These are phyloP conservation scores for Halichondria panicea DNA, from an alignment of 37 sponge, comb jelly and placozoan genomes.

Conservation along the genomic window DNA sequence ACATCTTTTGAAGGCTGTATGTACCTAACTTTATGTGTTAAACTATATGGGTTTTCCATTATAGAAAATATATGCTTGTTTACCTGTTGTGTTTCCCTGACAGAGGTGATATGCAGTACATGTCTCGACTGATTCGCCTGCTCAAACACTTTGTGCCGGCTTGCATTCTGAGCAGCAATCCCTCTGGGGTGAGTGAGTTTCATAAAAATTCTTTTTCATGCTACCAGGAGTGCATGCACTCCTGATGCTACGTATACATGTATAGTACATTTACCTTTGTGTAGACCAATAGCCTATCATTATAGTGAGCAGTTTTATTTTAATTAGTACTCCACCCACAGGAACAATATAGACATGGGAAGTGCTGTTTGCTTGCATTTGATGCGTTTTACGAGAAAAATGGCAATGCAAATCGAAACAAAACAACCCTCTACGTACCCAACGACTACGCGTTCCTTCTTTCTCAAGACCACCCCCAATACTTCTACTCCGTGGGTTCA, in stretches of 20 bases:
- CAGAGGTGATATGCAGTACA: slow-evolving; percentile 69
- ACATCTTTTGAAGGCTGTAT: neutral
- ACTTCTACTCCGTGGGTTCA: slow-evolving; percentile 75
- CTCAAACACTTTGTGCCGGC: slow-evolving; percentile 63
- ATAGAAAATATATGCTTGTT: neutral
- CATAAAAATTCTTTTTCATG: neutral
- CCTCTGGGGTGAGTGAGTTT: neutral
- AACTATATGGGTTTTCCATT: neutral
- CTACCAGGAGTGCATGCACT: neutral
- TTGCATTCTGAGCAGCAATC: slow-evolving; percentile 8
- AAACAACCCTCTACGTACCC: slow-evolving; percentile 80
- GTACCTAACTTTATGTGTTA: neutral
- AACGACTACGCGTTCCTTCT: slow-evolving; percentile 70
- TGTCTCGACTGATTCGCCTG: slow-evolving; percentile 60
- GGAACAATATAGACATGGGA: slow-evolving; percentile 39
- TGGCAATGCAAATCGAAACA: slow-evolving; percentile 28
- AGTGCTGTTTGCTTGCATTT: slow-evolving; percentile 65
- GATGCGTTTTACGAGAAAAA: slow-evolving; percentile 61
- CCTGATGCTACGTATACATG: too few species aligned
- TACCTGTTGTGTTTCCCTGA: neutral
- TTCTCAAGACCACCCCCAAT: slow-evolving; percentile 63
- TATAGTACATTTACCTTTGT: neutral
- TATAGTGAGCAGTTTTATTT: neutral
- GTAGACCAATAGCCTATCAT: neutral
- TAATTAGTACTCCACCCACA: slow-evolving; percentile 6